phyloP scores from a whole-genome alignment of 1,140 invertebrate species.

The Drosophila lacertosa region DNA sequence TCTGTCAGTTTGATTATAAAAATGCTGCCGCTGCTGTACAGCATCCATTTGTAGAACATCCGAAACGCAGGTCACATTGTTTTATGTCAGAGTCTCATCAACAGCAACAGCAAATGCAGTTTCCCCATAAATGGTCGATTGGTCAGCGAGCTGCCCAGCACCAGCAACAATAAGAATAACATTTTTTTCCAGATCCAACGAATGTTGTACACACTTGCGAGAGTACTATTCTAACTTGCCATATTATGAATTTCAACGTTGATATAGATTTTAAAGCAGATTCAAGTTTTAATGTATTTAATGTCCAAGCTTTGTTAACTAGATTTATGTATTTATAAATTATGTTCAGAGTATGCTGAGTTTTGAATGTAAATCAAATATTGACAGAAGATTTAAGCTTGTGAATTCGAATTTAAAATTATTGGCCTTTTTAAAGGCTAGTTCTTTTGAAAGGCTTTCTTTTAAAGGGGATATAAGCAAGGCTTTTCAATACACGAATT shows the following conservation, averaged over 20 bases:
- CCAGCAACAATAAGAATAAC: conserved; percentile 40
- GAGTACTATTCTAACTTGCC: not conserved
- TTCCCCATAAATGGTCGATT: conserved; percentile 32
- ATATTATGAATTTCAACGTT: not conserved
- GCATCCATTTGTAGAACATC: conserved; percentile 62
- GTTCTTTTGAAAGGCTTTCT: too few relatives aligned
- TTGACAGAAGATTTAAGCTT: too few relatives aligned
- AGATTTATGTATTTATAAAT: too few relatives aligned
- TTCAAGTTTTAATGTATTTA: not conserved
- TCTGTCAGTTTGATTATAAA: conserved; percentile 61
- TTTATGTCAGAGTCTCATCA: conserved; percentile 76
- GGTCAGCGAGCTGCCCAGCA: conserved; percentile 47
- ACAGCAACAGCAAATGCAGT: conserved; percentile 53
- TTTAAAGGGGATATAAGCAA: too few relatives aligned
- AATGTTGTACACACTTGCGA: not conserved
- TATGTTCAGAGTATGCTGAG: too few relatives aligned
- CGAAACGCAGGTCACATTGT: conserved; percentile 67
- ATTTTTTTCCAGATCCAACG: not conserved
- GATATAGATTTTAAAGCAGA: not conserved
- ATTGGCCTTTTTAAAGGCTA: too few relatives aligned
- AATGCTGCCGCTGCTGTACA: conserved; percentile 28
- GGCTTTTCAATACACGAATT: too few relatives aligned
- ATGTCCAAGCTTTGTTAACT: not conserved
- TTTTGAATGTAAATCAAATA: too few relatives aligned
- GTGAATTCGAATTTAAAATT: too few relatives aligned